phyloP scores from a whole-genome alignment of 2,797 vertebrate genomes.

The Acipenser transmontanus region DNA sequence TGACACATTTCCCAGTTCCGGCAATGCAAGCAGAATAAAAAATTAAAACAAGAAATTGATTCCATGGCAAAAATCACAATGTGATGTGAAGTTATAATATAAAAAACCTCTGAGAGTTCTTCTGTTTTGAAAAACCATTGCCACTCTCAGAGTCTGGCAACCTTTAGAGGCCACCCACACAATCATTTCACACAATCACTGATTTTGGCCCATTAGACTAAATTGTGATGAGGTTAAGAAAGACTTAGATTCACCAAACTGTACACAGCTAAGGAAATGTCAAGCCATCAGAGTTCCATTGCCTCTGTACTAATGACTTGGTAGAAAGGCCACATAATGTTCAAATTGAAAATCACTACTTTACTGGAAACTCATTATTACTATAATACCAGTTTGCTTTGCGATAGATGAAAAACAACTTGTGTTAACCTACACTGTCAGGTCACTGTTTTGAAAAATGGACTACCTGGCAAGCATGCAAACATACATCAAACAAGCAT shows the following conservation, averaged over 20 bases:
- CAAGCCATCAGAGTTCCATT: slow-evolving; percentile 3
- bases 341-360: slow-evolving; percentile 8
- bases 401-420: background rate
- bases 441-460: slow-evolving; percentile 7
- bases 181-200: too few relatives aligned
- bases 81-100: too few relatives aligned
- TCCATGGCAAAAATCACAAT: too few relatives aligned
- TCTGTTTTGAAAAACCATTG: too few relatives aligned
- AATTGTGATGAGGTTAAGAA: background rate
- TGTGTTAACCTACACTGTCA: slow-evolving; percentile 6
- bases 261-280: background rate
- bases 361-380: slow-evolving; percentile 8
- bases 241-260: background rate
- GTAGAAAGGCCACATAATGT: slow-evolving; percentile 1
- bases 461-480: background rate
- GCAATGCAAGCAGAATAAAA: too few relatives aligned
- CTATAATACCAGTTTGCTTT: slow-evolving; percentile 1
- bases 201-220: too few relatives aligned
- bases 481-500: background rate
- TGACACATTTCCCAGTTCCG: too few relatives aligned
- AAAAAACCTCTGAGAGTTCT: too few relatives aligned
- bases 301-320: background rate
- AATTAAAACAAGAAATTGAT: too few relatives aligned
- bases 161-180: too few relatives aligned
- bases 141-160: too few relatives aligned